Evolutionary conservation across 1,140 invertebrate species (phyloP).

Genomic region (Lepidurus arcticus): DNA sequence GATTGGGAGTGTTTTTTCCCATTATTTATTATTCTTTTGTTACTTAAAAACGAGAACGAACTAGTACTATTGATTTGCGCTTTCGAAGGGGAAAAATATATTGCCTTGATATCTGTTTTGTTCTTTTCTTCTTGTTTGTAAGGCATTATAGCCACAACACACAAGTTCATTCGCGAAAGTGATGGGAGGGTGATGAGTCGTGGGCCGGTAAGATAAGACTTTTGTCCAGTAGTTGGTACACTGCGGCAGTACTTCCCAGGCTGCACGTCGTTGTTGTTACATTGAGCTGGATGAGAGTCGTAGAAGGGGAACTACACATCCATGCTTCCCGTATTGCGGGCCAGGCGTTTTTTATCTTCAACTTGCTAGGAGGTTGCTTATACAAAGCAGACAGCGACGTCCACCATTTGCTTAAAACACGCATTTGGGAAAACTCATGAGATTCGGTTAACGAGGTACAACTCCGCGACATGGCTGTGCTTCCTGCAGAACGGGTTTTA

Average conservation of each 20-base stretch:
- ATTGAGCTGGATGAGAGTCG: neutral
- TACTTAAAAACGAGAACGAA: too few species aligned
- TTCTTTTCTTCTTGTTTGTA: too few species aligned
- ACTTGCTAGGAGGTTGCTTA: neutral
- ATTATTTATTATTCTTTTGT: too few species aligned
- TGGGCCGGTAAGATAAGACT: constrained; percentile 8
- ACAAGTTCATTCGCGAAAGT: too few species aligned
- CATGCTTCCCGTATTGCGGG: neutral
- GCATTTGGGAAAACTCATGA: neutral
- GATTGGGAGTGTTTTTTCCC: too few species aligned
- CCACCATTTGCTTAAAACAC: constrained; percentile 13
- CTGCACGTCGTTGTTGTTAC: neutral
- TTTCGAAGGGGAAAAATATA: too few species aligned
- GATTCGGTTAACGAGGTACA: constrained; percentile 24
- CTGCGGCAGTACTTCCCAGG: constrained; percentile 12
- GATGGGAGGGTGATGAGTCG: neutral
- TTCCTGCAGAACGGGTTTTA: neutral
- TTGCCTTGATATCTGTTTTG: too few species aligned
- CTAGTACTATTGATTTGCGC: too few species aligned
- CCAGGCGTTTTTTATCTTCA: constrained; percentile 8
- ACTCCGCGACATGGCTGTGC: constrained; percentile 10
- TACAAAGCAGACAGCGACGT: constrained; percentile 4
- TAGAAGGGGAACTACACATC: neutral
- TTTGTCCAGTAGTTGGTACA: constrained; percentile 29
- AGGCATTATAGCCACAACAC: too few species aligned